Conservation (phyloP, 2,888 invertebrate genomes). For the Pyrochroa serraticornis region DNA sequence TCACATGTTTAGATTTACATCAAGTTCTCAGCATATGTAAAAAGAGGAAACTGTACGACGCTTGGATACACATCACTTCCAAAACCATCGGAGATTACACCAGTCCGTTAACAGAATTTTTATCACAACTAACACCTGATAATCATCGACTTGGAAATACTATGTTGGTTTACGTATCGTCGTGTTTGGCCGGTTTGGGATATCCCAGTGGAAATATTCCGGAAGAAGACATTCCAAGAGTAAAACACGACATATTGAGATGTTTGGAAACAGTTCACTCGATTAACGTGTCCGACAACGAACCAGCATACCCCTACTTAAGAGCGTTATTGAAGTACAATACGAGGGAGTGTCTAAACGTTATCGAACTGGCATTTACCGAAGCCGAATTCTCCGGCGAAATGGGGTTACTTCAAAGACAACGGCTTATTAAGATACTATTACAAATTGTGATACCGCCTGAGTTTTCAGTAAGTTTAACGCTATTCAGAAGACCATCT, state of each 20-base stretch:
- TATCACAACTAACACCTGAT: constrained; percentile 61
- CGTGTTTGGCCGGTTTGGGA: constrained; percentile 84
- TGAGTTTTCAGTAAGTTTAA: constrained; percentile 67
- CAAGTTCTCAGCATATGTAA: constrained; percentile 64
- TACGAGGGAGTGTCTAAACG: constrained; percentile 84
- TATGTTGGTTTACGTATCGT: constrained; percentile 83
- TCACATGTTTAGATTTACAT: constrained; percentile 78
- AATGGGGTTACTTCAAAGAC: constrained; percentile 72
- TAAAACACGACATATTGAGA: constrained; percentile 76
- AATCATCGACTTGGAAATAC: constrained; percentile 76
- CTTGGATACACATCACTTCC: constrained; percentile 78
- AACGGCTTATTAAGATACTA: constrained; percentile 79
- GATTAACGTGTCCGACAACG: constrained; percentile 64
- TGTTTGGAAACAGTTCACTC: constrained; percentile 74
- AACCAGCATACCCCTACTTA: constrained; percentile 73
- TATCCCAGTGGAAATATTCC: constrained; percentile 80
- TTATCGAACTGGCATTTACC: constrained; percentile 82
- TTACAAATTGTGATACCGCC: constrained; percentile 74
- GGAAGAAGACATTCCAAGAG: constrained; percentile 65
- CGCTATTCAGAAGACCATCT: too few species aligned
- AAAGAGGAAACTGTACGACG: constrained; percentile 69
- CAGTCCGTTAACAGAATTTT: constrained; percentile 72
- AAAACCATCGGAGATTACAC: constrained; percentile 77
- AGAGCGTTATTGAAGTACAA: constrained; percentile 80
- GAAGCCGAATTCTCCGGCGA: constrained; percentile 79